These are phyloP conservation scores for Camelus dromedarius DNA, from an alignment of 2,113 vertebrate species.

Conservation along the genomic window DNA sequence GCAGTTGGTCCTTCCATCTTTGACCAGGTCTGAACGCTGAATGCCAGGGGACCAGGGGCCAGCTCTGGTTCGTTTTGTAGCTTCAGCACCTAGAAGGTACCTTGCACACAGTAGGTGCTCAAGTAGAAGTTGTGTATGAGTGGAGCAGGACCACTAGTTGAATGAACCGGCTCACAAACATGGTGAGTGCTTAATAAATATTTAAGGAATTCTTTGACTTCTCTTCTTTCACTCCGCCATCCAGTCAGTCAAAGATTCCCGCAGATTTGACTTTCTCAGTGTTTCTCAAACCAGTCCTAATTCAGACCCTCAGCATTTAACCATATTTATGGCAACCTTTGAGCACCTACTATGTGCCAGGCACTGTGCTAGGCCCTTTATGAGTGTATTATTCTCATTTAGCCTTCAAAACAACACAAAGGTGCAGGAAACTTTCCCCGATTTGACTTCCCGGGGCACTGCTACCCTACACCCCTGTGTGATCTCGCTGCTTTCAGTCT, in stretches of 20 bases:
- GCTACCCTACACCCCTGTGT: rapidly evolving
- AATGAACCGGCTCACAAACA: background rate
- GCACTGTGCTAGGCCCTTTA: background rate
- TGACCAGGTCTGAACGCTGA: background rate
- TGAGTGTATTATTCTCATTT: background rate
- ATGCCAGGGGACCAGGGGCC: background rate
- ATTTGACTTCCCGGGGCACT: background rate
- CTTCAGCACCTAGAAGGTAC: background rate
- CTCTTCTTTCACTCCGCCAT: background rate
- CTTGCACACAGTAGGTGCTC: background rate
- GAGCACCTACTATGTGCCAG: background rate
- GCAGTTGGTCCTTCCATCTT: background rate
- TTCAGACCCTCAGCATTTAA: background rate
- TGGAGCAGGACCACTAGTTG: background rate
- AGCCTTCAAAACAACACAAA: background rate
- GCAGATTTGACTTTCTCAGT: background rate
- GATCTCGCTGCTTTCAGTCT: background rate
- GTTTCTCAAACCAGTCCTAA: background rate
- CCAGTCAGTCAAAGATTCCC: background rate
- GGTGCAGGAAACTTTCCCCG: too few species aligned
- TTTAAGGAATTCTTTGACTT: background rate
- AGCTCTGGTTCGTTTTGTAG: background rate
- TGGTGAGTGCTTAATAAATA: background rate
- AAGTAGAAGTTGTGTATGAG: background rate
- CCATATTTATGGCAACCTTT: background rate